phyloP scores from a whole-genome alignment of 2,797 vertebrate genomes.

The Rachycentron canadum region DNA sequence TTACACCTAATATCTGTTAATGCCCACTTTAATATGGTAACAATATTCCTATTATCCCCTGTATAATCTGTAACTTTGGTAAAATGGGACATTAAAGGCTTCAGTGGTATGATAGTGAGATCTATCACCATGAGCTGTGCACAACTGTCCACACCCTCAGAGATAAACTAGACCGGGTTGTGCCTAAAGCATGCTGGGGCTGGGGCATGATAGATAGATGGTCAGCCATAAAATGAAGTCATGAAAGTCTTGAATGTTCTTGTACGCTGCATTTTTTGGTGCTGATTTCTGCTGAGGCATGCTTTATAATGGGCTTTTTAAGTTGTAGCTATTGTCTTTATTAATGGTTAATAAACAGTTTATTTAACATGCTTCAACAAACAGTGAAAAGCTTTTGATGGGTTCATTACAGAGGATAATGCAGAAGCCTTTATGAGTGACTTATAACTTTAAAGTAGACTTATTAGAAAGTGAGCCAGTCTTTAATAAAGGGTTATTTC shows the following conservation, averaged over 20 bases:
- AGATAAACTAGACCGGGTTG: conserved; percentile 48
- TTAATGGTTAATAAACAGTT: not conserved
- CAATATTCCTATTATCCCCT: not conserved
- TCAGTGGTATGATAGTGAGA: conserved; percentile 23
- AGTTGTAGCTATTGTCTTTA: not conserved
- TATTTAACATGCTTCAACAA: conserved; percentile 2
- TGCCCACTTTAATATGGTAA: not conserved
- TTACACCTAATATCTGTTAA: conserved; percentile 15
- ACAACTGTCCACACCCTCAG: conserved; percentile 7
- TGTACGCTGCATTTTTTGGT: not conserved
- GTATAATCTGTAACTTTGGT: not conserved
- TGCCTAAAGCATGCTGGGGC: conserved; percentile 36
- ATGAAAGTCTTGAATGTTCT: conserved; percentile 30
- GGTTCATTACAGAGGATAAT: not conserved
- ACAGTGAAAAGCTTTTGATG: not conserved
- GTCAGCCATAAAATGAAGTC: conserved; percentile 52
- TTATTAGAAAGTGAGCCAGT: not conserved
- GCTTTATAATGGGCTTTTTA: conserved; percentile 14
- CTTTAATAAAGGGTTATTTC: conserved; percentile 7
- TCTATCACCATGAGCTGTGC: conserved; percentile 17
- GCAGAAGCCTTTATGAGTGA: not conserved
- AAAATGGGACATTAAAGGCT: conserved; percentile 10
- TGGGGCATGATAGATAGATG: conserved; percentile 57
- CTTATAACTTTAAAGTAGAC: not conserved
- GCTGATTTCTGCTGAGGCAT: conserved; percentile 2